These are phyloP conservation scores for Fopius arisanus DNA, from an alignment of 1,140 invertebrate genomes.

Conservation along the genomic window DNA sequence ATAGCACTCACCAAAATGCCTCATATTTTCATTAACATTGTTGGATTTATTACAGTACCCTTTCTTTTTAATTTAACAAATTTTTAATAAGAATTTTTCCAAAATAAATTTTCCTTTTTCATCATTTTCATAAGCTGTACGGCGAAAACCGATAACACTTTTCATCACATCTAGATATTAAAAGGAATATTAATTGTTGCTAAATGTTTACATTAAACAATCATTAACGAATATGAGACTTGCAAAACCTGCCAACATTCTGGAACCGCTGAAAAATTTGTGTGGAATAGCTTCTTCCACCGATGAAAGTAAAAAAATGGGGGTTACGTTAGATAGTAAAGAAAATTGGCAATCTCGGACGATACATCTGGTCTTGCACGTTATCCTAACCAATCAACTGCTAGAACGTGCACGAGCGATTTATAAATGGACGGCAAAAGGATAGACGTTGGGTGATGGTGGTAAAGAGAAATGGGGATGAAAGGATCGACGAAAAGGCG, in stretches of 20 bases:
- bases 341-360: slow-evolving; percentile 14
- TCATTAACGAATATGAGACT: no score
- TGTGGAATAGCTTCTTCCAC: not conserved
- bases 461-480: slow-evolving; percentile 8
- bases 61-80: no score
- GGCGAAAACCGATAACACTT: not conserved
- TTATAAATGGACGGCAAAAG: not conserved
- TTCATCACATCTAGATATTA: no score
- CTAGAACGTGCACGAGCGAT: not conserved
- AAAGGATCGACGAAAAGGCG: slow-evolving; percentile 50
- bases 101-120: no score
- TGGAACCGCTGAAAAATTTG: not conserved
- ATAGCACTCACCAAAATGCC: not conserved
- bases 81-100: no score
- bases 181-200: no score
- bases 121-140: no score
- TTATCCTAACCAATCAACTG: slow-evolving; percentile 12
- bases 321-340: not conserved
- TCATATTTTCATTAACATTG: not conserved
- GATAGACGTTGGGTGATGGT: slow-evolving; percentile 15
- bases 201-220: no score
- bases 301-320: not conserved
- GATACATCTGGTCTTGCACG: slow-evolving; percentile 13
- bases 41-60: not conserved
- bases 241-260: not conserved